Percentiles rank a stretch among this genome's conserved stretches.
Evolutionary conservation across 2,888 invertebrate species (phyloP).

Genomic region (Atethmia centrago): DNA sequence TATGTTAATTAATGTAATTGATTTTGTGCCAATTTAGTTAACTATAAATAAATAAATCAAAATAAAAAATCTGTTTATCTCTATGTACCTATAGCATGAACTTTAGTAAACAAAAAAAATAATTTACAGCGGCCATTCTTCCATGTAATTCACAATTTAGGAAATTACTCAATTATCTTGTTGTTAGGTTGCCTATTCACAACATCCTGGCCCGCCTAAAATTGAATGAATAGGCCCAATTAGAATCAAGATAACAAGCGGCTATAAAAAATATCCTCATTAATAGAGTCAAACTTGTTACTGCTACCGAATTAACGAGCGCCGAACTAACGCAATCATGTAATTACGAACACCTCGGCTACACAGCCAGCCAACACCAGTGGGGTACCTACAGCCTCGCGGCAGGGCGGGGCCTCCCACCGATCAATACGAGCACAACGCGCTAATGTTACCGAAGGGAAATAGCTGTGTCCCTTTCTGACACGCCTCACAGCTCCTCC

Average conservation of each 20-base stretch:
- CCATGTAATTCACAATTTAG: slow-evolving; percentile 17
- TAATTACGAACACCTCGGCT: slow-evolving; percentile 82
- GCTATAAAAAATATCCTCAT: slow-evolving; percentile 82
- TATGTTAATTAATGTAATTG: no score
- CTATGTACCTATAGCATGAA: not conserved
- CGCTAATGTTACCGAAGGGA: slow-evolving; percentile 55
- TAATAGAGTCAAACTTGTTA: slow-evolving; percentile 85
- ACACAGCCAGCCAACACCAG: slow-evolving; percentile 60
- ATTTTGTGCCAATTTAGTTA: no score
- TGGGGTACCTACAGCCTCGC: slow-evolving; percentile 81
- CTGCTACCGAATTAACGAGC: slow-evolving; percentile 88
- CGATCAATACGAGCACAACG: slow-evolving; percentile 82
- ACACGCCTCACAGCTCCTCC: slow-evolving; percentile 16
- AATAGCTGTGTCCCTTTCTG: slow-evolving; percentile 72
- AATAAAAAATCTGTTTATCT: no score
- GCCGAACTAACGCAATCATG: slow-evolving; percentile 81
- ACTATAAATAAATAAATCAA: no score
- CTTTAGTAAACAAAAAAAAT: not conserved
- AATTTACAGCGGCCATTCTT: slow-evolving; percentile 10
- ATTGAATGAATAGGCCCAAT: slow-evolving; percentile 74
- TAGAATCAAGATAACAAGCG: slow-evolving; percentile 79
- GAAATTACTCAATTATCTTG: slow-evolving; percentile 51
- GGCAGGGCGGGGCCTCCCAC: slow-evolving; percentile 72
- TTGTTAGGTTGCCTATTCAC: slow-evolving; percentile 60
- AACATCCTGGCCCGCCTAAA: slow-evolving; percentile 63